Base-by-base conservation (phyloP, 1,140 invertebrate genomes). In the Cyclina sinensis region DNA sequence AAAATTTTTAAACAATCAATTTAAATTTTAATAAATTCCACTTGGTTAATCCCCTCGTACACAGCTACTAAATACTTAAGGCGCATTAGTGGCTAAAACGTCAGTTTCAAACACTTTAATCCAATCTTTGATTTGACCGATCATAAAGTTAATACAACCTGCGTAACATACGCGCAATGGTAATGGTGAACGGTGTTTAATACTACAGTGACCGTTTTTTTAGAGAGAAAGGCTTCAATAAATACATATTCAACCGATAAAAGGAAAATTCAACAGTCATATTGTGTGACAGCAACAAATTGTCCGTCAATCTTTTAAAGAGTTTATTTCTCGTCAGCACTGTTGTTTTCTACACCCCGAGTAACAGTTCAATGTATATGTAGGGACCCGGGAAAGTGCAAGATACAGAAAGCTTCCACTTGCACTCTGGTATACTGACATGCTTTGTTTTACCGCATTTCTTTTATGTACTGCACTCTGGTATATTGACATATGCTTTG, bases 1-100 rank as follows among this genome's bases (percentile, higher is more conserved):
- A 62, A n/a, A 70, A 12, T 11, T 39, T 70, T 70, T 70, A 70
- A 70, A 70, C 65, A 70, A 37, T 70, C 65, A 35, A 70, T 70
- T 70, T 70, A 70, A 37, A 37, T 37, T 32, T 70, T 37, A 35
- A 37, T 37, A 70, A 37, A 35, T 39, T 39, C 32, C 35, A 39
- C 65, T 70, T 37, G 32, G 27, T 7, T 5, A 70, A 70, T 70
- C 35, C 32, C 7, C 21, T 5, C 32, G 32, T 16, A 5, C 21
- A 39, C 35, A 37, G 11, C 65, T 39, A 70, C 65, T 70, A 70
- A 70, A 11, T 32, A 27, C 65, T 70, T 70, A 37, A 70, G 35
- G 32, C 65, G 32, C 32, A 70, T 70, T 70, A 70, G 65, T 37
- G 1, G 32, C 35, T 14, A 30, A 70, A 70, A 70, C 65, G 35